Evolutionary conservation across 2,113 vertebrate genomes (phyloP), one percentile per base, ranked within the genome.

Genomic region (Hippocampus zosterae): DNA sequence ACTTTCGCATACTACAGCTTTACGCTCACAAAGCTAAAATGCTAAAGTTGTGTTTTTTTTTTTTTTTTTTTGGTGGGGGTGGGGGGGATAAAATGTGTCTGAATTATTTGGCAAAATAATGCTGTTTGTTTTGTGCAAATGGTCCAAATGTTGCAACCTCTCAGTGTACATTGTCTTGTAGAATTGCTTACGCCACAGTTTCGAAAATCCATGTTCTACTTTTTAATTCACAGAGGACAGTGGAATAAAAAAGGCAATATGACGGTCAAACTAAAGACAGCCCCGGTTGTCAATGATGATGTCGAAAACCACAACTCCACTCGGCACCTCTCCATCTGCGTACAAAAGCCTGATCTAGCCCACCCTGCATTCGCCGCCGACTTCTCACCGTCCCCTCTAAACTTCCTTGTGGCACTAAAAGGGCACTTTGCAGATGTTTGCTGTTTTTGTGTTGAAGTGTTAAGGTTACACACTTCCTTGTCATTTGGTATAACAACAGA

Each of bases 401-500:
- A 81, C 85, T 90, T 91, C 89, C 87, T 88, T 41, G 72, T 71
- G 81, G 72, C 85, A 77, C 87, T 89, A 79, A 89, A 88, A 83
- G 84, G 84, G 72, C 87, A 88, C 88, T 91, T 91, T 84, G 88
- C 86, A 89, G 88, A 91, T 90, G 91, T 92, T 90, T 85, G 85
- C 81, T 75, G 84, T 77, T 74, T 88, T 91, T 91, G 88, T 92
- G 88, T 87, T 70, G 53, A 87, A 90, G 90, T 91, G 91, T 91
- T 88, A 89, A 87, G 84, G 86, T 86, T 88, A 92, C 89, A 92
- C 88, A 91, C 90, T 93, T 92, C 89, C 92, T 93, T 91, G 91
- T 89, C 82, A 88, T 90, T 88, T 90, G 84, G 92, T 91, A 92
- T 92, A 92, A 93, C 92, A 93, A 93, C 88, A 92, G 92, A 90